Evolutionary conservation across 1,140 invertebrate species (phyloP).

Genomic region (Cotesia typhae): DNA sequence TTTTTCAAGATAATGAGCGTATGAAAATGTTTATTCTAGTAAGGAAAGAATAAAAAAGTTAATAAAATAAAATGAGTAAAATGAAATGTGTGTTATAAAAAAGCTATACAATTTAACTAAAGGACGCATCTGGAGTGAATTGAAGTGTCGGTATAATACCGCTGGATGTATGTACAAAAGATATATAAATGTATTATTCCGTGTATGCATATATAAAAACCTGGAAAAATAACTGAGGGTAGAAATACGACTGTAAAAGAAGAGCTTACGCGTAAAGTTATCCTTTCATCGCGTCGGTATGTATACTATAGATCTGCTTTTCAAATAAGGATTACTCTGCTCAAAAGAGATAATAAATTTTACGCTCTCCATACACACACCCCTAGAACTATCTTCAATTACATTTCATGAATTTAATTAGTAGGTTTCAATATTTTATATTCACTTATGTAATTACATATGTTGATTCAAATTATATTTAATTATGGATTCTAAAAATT

Average conservation of each 20-base stretch:
- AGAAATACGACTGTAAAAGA: constrained; percentile 24
- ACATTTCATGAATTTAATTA: constrained; percentile 4
- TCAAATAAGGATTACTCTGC: constrained; percentile 43
- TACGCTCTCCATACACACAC: constrained; percentile 44
- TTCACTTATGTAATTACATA: too few species aligned
- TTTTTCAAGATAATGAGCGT: too few species aligned
- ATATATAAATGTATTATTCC: constrained; percentile 17
- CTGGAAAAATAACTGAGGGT: background rate
- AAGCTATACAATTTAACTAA: constrained; percentile 9
- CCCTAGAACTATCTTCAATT: background rate
- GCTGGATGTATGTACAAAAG: constrained; percentile 7
- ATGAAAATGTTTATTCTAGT: background rate
- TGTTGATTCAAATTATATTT: too few species aligned
- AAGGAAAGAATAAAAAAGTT: constrained; percentile 24
- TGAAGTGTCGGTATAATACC: constrained; percentile 7
- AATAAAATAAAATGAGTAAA: constrained; percentile 11
- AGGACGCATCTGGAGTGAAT: constrained; percentile 14
- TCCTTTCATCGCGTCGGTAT: constrained; percentile 39
- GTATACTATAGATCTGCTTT: constrained; percentile 43
- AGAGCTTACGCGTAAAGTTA: constrained; percentile 38
- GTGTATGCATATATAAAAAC: constrained; percentile 15
- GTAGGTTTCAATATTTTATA: too few species aligned
- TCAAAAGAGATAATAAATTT: constrained; percentile 41
- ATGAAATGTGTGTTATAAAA: constrained; percentile 10
- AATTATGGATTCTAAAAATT: too few species aligned